Percentiles rank a stretch among this genome's conserved stretches.
Evolutionary conservation across 1,140 invertebrate genomes (phyloP).

Genomic region (Nasonia giraulti): DNA sequence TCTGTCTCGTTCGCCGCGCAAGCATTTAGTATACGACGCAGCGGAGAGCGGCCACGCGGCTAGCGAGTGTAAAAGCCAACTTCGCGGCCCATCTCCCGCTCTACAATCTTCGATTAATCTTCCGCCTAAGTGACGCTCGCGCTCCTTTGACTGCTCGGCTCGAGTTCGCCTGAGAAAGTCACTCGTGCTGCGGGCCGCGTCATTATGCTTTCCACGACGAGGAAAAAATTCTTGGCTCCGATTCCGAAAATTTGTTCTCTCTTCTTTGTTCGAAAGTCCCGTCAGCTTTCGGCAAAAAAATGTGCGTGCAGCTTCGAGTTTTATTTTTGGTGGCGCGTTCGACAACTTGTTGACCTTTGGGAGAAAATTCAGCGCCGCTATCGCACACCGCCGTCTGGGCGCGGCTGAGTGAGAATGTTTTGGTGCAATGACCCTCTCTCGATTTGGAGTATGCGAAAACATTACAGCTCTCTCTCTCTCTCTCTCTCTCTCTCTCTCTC

Average conservation of each 20-base stretch:
- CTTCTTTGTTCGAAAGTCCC: neutral
- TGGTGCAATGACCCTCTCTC: slow-evolving; percentile 69
- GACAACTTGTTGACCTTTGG: neutral
- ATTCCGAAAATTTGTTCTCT: neutral
- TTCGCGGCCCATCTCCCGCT: slow-evolving; percentile 22
- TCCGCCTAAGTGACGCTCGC: slow-evolving; percentile 10
- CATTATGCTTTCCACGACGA: slow-evolving; percentile 24
- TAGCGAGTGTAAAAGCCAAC: slow-evolving; percentile 28
- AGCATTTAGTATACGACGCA: neutral
- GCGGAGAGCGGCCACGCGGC: neutral
- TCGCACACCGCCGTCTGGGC: neutral
- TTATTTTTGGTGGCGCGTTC: neutral
- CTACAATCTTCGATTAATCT: slow-evolving; percentile 38
- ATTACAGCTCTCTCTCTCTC: slow-evolving; percentile 45
- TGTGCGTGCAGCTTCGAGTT: neutral
- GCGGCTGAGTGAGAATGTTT: slow-evolving; percentile 61
- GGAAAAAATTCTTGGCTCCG: slow-evolving; percentile 40
- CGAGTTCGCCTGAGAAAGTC: slow-evolving; percentile 24
- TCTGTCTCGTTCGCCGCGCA: neutral
- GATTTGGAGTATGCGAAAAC: slow-evolving; percentile 63
- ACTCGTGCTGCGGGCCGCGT: neutral
- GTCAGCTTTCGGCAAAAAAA: neutral
- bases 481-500: slow-evolving; percentile 8
- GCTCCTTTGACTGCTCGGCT: neutral
- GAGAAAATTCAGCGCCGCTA: neutral